Evolutionary conservation across 2,113 vertebrate species (phyloP).

Genomic region (Python bivittatus): DNA sequence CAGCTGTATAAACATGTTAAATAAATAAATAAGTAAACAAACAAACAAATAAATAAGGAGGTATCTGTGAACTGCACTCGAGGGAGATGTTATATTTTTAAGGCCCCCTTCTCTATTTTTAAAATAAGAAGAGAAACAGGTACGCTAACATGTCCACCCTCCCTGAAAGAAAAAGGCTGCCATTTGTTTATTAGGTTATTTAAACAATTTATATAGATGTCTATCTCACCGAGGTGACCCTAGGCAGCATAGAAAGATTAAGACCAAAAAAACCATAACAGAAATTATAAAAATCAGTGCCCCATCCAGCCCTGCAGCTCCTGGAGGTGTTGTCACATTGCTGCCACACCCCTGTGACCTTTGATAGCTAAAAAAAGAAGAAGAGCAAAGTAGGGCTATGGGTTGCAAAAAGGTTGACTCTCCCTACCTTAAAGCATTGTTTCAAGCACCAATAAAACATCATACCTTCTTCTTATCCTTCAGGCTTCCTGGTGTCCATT

Average conservation of each 20-base stretch:
- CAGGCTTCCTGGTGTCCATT: neutral
- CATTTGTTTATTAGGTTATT: neutral
- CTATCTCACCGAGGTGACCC: neutral
- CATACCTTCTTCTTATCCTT: neutral
- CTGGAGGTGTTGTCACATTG: neutral
- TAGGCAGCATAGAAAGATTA: neutral
- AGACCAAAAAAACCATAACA: neutral
- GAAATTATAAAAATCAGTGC: neutral
- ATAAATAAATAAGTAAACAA: neutral
- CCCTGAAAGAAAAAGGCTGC: too few species aligned
- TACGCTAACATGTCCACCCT: neutral
- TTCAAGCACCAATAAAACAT: neutral
- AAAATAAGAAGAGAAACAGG: neutral
- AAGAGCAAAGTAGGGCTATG: neutral
- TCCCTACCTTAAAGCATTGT: neutral
- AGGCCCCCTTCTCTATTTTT: neutral
- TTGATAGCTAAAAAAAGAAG: neutral
- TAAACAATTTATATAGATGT: neutral
- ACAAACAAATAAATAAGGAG: neutral
- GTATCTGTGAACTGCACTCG: neutral
- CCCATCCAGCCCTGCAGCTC: neutral
- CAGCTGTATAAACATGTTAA: neutral
- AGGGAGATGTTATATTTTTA: neutral
- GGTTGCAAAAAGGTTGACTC: neutral
- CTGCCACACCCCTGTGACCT: neutral